Evolutionary conservation across 2,888 invertebrate species (phyloP).

Genomic region (Dysmachus trigonus): DNA sequence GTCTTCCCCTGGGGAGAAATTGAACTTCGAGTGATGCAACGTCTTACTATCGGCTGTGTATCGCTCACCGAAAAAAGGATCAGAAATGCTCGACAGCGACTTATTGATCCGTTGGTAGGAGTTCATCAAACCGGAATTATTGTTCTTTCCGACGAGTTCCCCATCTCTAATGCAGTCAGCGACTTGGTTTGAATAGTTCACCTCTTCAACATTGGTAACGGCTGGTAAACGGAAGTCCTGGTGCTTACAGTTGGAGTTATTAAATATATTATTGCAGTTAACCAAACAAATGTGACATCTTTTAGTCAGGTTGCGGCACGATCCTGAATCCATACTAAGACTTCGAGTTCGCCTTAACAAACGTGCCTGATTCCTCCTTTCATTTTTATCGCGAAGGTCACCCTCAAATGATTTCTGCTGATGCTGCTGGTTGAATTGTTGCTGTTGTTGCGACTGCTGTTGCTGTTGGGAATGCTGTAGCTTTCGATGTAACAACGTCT

Average conservation of each 20-base stretch:
- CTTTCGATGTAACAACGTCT: conserved; percentile 56
- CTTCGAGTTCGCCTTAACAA: conserved; percentile 61
- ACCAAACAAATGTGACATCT: conserved; percentile 64
- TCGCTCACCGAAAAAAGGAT: conserved; percentile 52
- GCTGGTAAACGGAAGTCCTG: conserved; percentile 56
- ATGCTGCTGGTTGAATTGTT: conserved; percentile 20
- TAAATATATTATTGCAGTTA: conserved; percentile 63
- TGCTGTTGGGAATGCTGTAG: conserved; percentile 49
- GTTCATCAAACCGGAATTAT: conserved; percentile 46
- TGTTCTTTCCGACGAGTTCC: conserved; percentile 38
- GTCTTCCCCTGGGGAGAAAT: conserved; percentile 5
- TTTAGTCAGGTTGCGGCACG: conserved; percentile 56
- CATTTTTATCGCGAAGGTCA: conserved; percentile 51
- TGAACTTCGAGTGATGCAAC: not conserved
- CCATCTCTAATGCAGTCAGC: conserved; percentile 18
- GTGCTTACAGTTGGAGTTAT: conserved; percentile 56
- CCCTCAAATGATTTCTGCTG: conserved; percentile 52
- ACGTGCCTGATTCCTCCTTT: conserved; percentile 52
- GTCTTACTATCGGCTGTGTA: not conserved
- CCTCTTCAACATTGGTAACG: conserved; percentile 39
- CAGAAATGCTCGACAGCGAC: conserved; percentile 54
- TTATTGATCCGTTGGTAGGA: conserved; percentile 54
- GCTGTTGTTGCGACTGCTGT: conserved; percentile 4
- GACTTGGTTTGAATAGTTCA: conserved; percentile 15
- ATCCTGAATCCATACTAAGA: conserved; percentile 62